phyloP scores from a whole-genome alignment of 1,140 invertebrate species.

The Drosophila murphyi region DNA sequence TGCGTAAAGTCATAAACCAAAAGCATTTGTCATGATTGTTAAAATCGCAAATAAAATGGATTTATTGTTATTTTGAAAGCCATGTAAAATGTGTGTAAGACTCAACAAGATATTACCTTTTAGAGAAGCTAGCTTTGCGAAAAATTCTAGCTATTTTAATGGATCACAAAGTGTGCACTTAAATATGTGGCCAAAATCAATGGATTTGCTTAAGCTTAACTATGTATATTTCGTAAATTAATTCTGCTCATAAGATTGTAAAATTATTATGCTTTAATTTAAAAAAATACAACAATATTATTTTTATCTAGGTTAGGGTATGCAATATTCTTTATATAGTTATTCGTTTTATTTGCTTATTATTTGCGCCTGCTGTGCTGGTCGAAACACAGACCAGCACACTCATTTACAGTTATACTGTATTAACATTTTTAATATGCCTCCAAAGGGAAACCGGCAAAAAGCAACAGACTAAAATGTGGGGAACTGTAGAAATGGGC shows the following conservation, averaged over 20 bases:
- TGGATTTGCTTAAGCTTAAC: too few relatives aligned
- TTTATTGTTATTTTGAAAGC: too few relatives aligned
- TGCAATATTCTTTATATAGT: slow-evolving; percentile 2
- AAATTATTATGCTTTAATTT: too few relatives aligned
- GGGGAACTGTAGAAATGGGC: slow-evolving; percentile 15
- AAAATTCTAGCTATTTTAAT: too few relatives aligned
- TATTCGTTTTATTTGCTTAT: slow-evolving; percentile 4
- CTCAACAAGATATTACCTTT: background rate
- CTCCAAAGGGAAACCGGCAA: slow-evolving; percentile 24
- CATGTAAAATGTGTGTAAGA: too few relatives aligned
- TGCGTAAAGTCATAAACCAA: background rate
- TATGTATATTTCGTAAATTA: too few relatives aligned
- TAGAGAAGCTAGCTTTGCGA: too few relatives aligned
- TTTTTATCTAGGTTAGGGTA: slow-evolving; percentile 18
- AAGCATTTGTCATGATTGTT: slow-evolving; percentile 10
- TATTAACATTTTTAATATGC: slow-evolving; percentile 57
- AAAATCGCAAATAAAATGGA: too few relatives aligned
- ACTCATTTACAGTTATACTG: slow-evolving; percentile 18
- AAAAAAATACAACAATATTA: too few relatives aligned
- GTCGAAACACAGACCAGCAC: slow-evolving; percentile 1
- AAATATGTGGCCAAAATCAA: too few relatives aligned
- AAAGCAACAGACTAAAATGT: slow-evolving; percentile 21
- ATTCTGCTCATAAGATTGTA: too few relatives aligned
- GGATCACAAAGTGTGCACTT: too few relatives aligned
- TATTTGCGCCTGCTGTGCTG: slow-evolving; percentile 13